phyloP scores from a whole-genome alignment of 2,888 invertebrate species.

The Eupeodes luniger region DNA sequence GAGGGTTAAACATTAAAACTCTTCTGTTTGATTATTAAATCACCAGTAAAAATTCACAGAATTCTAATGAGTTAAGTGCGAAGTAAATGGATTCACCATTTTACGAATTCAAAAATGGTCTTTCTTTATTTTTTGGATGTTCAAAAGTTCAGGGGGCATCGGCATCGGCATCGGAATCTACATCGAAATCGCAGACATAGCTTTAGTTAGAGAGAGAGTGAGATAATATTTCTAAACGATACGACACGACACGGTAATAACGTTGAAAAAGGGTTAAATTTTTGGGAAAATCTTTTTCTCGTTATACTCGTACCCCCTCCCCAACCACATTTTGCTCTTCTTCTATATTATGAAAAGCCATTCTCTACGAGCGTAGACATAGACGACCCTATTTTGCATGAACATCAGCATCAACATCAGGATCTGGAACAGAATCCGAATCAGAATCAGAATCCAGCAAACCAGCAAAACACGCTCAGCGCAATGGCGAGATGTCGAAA shows the following conservation, averaged over 20 bases:
- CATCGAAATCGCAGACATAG: not conserved
- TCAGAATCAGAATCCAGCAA: too few relatives aligned
- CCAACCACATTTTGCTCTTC: too few relatives aligned
- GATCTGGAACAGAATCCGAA: not conserved
- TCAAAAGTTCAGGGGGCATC: not conserved
- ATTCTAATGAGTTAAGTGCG: constrained; percentile 76
- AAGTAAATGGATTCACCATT: constrained; percentile 75
- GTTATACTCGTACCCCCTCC: not conserved
- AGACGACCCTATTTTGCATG: constrained; percentile 43
- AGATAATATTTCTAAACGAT: constrained; percentile 55
- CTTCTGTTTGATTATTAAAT: constrained; percentile 73
- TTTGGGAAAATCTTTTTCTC: constrained; percentile 25
- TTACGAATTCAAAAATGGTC: constrained; percentile 11
- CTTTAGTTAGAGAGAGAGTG: not conserved
- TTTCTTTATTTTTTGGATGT: not conserved
- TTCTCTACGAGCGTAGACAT: not conserved
- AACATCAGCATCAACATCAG: constrained; percentile 30
- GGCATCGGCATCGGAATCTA: too few relatives aligned
- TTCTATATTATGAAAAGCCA: constrained; percentile 23
- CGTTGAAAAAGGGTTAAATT: constrained; percentile 63
- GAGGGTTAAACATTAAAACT: constrained; percentile 15
- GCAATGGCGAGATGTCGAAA: constrained; percentile 80
- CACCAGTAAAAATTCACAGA: constrained; percentile 75
- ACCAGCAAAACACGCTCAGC: constrained; percentile 1
- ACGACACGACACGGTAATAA: constrained; percentile 20